Percentiles rank a stretch among this genome's conserved stretches.
Conservation (phyloP, 2,888 invertebrate species). For the Dioctria rufipes region DNA sequence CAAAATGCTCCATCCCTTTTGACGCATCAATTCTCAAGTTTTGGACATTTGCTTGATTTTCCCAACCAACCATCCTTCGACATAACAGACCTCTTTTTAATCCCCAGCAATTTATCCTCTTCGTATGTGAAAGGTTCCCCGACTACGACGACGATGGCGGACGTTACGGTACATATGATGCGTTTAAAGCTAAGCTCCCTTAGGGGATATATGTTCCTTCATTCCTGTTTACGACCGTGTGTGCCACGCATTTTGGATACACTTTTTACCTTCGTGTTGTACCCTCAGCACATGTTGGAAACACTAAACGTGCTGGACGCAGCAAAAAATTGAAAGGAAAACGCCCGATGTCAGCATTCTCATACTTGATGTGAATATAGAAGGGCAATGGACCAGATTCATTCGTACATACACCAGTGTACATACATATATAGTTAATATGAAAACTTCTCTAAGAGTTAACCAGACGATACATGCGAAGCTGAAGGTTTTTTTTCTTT, state of each 20-base stretch:
- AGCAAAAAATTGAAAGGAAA: conserved; percentile 48
- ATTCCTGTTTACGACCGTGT: background rate
- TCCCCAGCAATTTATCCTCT: conserved; percentile 41
- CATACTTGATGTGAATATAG: background rate
- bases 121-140: background rate
- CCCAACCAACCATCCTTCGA: background rate
- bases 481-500: background rate
- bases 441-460: conserved; percentile 30
- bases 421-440: background rate
- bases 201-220: conserved; percentile 5
- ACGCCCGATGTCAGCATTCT: conserved; percentile 40
- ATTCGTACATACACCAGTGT: background rate
- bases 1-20: background rate
- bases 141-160: too few relatives aligned
- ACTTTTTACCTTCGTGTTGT: conserved; percentile 12
- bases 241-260: conserved; percentile 1
- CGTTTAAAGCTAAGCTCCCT: conserved; percentile 47
- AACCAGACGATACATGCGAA: conserved; percentile 18
- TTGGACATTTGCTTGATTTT: conserved; percentile 30
- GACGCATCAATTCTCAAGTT: background rate
- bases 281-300: conserved; percentile 10
- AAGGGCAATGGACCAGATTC: background rate
- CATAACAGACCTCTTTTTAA: conserved; percentile 36
- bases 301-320: conserved; percentile 28
- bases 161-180: conserved; percentile 1